Base-by-base conservation (phyloP, 2,113 vertebrate species). In the Sander vitreus region DNA sequence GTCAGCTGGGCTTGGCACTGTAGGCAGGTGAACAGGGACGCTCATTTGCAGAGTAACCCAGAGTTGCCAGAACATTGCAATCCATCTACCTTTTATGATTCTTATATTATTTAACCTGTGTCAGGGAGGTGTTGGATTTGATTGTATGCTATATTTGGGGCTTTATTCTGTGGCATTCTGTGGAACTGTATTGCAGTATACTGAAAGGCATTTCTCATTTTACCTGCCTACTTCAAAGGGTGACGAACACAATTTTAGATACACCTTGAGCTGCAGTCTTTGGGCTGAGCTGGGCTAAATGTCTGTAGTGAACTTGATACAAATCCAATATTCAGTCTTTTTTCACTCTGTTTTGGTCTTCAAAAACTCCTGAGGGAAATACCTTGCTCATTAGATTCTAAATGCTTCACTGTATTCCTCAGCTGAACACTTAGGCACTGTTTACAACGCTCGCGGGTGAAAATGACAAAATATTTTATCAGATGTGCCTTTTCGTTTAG, bases 1-100 rank as follows among this genome's bases (percentile, higher is more conserved):
- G 79, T 87, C 81, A 88, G 86, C 80, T 78, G 73, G 74, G 64
- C 55, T 78, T 76, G 77, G 76, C 76, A 58, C 47, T 45, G 23
- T 48, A 81, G 47, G 33, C 76, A 85, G 78, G 69, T 87, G 80
- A 88, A 66, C 67, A 60, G 70, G 58, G 74, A 58, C 27, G 0
- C 54, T 58, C 33, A 76, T 81, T 50, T 67, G 55, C 57, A 78
- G 55, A 85, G 64, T 89, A 72, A 82, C 39, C 43, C 25, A 68
- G n/a, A 60, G 48, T 48, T 76, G 70, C 50, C 48, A 64, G 70
- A 66, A 15, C 19, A 15, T 19, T 43, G 12, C 2, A 53, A 10
- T 48, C 53, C 12, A 69, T 16, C 16, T 19, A 57, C 9, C 5
- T n/a, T 45, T 27, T 43, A 10, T 39, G 39, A 10, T 10, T 10